A percentile compares a stretch with the other conserved stretches of the same genome.
Evolutionary conservation across 2,888 invertebrate species (phyloP).

Genomic region (Philaethria dido): DNA sequence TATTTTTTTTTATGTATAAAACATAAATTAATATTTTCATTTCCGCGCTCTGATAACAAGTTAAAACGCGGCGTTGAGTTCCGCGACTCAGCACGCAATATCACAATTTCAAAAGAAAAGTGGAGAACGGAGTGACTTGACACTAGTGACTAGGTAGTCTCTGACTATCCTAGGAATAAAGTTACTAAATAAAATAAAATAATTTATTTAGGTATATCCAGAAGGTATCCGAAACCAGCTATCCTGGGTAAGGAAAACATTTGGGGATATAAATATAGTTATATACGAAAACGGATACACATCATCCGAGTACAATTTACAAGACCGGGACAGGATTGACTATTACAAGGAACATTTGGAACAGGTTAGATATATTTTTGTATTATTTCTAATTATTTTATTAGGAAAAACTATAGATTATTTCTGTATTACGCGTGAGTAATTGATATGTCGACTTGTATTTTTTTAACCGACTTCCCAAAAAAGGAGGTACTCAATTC

Average conservation of each 20-base stretch:
- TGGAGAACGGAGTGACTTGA: not conserved
- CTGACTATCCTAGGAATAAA: too few species aligned
- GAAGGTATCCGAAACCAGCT: conserved; percentile 5
- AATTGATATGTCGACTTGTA: too few species aligned
- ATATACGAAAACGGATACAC: conserved; percentile 71
- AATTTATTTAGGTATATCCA: conserved; percentile 4
- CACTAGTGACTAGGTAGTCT: too few species aligned
- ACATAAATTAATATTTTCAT: too few species aligned
- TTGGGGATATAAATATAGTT: conserved; percentile 50
- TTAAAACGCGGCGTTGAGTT: too few species aligned
- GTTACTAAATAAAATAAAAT: not conserved
- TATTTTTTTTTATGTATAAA: not conserved
- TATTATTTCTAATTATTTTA: not conserved
- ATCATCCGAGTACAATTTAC: conserved; percentile 42
- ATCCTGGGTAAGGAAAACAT: not conserved
- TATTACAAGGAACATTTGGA: conserved; percentile 50
- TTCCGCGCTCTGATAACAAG: too few species aligned
- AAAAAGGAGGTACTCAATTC: too few species aligned
- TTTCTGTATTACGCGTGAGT: too few species aligned
- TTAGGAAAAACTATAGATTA: too few species aligned
- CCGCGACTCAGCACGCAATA: too few species aligned
- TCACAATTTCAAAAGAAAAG: too few species aligned
- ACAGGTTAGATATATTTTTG: conserved; percentile 45
- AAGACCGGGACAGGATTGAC: conserved; percentile 54
- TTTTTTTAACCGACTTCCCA: too few species aligned